Conservation (phyloP, 2,113 vertebrate species). For the Phylloscopus whistleri region DNA sequence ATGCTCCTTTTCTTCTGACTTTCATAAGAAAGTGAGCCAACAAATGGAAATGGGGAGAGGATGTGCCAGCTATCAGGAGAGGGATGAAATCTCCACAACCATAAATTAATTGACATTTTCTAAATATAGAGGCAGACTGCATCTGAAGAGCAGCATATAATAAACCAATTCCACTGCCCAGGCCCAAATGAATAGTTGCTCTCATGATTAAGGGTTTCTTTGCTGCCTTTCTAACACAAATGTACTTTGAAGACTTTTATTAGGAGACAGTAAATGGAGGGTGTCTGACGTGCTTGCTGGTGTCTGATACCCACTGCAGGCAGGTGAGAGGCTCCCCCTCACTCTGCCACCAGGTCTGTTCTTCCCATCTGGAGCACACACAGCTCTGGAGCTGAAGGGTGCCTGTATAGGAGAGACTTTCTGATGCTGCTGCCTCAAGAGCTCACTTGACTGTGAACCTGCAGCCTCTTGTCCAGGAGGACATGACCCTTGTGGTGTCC, state of each 20-base stretch:
- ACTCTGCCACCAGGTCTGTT: not conserved
- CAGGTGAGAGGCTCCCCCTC: not conserved
- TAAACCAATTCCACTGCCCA: slow-evolving; percentile 26
- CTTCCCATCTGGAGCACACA: not conserved
- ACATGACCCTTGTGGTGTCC: not conserved
- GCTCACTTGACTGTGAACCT: not conserved
- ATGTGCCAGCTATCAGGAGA: not conserved
- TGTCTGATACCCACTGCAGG: not conserved
- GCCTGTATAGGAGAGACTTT: not conserved
- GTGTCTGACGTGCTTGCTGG: not conserved
- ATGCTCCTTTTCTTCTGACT: not conserved
- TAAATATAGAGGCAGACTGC: not conserved
- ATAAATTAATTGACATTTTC: slow-evolving; percentile 46
- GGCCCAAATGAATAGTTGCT: not conserved
- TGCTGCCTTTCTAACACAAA: slow-evolving; percentile 6
- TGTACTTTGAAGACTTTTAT: not conserved
- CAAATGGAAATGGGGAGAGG: not conserved
- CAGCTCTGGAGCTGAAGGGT: not conserved
- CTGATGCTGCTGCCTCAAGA: not conserved
- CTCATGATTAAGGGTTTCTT: slow-evolving; percentile 13
- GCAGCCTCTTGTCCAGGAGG: not conserved
- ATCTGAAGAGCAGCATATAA: slow-evolving; percentile 1
- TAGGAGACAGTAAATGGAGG: not conserved
- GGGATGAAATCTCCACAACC: slow-evolving; percentile 15
- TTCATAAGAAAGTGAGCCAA: slow-evolving; percentile 8